Evolutionary conservation across 2,797 vertebrate genomes (phyloP).

Genomic region (Hoplostethus mediterraneus): DNA sequence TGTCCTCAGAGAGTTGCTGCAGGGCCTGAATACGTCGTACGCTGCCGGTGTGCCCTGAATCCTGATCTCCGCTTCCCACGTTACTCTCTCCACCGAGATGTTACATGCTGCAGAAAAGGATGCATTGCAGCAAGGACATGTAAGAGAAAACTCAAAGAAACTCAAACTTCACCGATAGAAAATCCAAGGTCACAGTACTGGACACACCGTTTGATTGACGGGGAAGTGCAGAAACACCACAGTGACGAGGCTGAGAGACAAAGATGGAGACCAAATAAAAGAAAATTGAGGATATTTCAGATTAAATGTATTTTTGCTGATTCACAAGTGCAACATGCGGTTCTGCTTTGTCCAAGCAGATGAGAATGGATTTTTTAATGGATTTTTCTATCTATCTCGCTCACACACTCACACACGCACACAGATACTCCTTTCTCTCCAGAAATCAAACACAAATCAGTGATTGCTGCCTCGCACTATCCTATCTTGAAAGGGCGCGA

Average conservation of each 20-base stretch:
- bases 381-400: not conserved
- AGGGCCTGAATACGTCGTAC: not conserved
- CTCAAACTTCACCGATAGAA: too few species aligned
- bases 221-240: too few species aligned
- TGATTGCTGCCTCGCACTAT: not conserved
- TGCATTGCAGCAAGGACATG: not conserved
- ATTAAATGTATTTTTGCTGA: too few species aligned
- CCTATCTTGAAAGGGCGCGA: not conserved
- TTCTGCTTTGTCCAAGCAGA: too few species aligned
- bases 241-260: too few species aligned
- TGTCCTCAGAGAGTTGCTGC: constrained; percentile 22
- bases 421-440: not conserved
- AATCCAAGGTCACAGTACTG: too few species aligned
- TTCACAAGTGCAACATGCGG: too few species aligned
- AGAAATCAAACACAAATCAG: constrained; percentile 10
- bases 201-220: too few species aligned
- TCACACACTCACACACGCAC: not conserved
- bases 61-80: not conserved
- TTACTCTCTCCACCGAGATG: not conserved
- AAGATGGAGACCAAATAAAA: too few species aligned
- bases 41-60: constrained; percentile 15
- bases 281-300: too few species aligned
- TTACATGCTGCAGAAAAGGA: too few species aligned
- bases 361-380: too few species aligned
- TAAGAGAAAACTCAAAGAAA: not conserved